phyloP scores from a whole-genome alignment of 2,797 vertebrate species.

The Rhinophrynus dorsalis region DNA sequence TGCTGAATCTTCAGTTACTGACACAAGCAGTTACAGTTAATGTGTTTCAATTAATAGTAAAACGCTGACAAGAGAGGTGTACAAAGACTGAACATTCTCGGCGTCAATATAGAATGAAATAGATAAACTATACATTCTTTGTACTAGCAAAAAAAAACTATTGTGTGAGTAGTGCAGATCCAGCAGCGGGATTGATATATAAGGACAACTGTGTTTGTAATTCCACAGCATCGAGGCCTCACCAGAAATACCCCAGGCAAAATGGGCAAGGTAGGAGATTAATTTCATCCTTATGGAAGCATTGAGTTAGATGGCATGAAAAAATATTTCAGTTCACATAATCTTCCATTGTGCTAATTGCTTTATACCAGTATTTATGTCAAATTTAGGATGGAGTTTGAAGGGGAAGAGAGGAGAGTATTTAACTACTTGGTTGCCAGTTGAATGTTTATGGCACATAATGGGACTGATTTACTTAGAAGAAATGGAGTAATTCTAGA shows the following conservation, averaged over 20 bases:
- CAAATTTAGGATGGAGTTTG: too few relatives aligned
- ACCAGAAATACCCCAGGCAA: constrained; percentile 1
- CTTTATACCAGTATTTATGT: too few relatives aligned
- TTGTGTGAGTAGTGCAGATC: constrained; percentile 45
- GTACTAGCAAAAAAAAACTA: constrained; percentile 24
- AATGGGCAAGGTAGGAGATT: constrained; percentile 35
- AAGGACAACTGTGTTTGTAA: constrained; percentile 11
- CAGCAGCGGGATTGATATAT: constrained; percentile 36
- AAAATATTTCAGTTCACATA: too few relatives aligned
- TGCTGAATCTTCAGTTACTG: constrained; percentile 26
- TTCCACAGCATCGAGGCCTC: constrained; percentile 18
- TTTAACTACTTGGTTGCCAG: too few relatives aligned
- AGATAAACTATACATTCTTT: constrained; percentile 44
- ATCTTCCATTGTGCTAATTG: too few relatives aligned
- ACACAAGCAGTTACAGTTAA: constrained; percentile 12
- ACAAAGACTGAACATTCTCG: constrained; percentile 42
- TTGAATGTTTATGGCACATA: too few relatives aligned
- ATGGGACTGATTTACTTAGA: too few relatives aligned
- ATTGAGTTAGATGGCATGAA: too few relatives aligned
- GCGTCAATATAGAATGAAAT: constrained; percentile 31
- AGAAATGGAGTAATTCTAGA: too few relatives aligned
- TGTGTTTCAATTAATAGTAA: not conserved
- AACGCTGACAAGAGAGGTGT: constrained; percentile 38
- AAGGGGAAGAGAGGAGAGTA: too few relatives aligned
- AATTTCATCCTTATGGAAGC: too few relatives aligned